Percentiles rank a stretch among this genome's conserved stretches.
Evolutionary conservation across 37 sponge, comb jelly and placozoan species (phyloP).

Genomic region (Aplysina aerophoba): DNA sequence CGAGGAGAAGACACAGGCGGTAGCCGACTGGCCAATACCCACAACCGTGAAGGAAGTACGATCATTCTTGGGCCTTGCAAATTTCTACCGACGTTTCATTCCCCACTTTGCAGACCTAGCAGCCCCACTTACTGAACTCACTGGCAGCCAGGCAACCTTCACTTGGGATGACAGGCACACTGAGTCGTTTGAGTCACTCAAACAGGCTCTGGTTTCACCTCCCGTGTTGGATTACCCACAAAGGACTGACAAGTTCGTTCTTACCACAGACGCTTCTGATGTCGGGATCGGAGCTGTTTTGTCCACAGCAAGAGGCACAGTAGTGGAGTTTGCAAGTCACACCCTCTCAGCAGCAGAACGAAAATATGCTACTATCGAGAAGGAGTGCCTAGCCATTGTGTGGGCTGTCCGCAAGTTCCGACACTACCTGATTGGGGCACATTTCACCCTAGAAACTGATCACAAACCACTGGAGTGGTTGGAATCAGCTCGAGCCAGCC

Average conservation of each 20-base stretch:
- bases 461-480: conserved; percentile 30
- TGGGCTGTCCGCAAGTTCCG: conserved; percentile 21
- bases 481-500: neutral
- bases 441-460: conserved; percentile 5
- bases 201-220: conserved; percentile 6
- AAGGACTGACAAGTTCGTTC: conserved; percentile 1
- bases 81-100: conserved; percentile 21
- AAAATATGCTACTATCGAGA: conserved; percentile 26
- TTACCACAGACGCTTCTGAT: conserved; percentile 29
- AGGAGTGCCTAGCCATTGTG: conserved; percentile 30
- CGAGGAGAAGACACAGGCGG: neutral
- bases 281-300: conserved; percentile 11
- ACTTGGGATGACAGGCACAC: neutral
- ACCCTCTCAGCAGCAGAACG: neutral
- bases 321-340: conserved; percentile 15
- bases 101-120: conserved; percentile 20
- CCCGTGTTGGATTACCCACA: neutral
- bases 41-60: neutral
- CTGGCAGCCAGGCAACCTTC: neutral
- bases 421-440: conserved; percentile 20
- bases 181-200: neutral
- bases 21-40: conserved; percentile 18
- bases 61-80: conserved; percentile 12
- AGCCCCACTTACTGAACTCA: conserved; percentile 19
- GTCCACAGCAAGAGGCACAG: conserved; percentile 10